Evolutionary conservation across 2,113 vertebrate genomes (phyloP), one percentile per base, ranked within the genome.

Genomic region (Arothron firmamentum): DNA sequence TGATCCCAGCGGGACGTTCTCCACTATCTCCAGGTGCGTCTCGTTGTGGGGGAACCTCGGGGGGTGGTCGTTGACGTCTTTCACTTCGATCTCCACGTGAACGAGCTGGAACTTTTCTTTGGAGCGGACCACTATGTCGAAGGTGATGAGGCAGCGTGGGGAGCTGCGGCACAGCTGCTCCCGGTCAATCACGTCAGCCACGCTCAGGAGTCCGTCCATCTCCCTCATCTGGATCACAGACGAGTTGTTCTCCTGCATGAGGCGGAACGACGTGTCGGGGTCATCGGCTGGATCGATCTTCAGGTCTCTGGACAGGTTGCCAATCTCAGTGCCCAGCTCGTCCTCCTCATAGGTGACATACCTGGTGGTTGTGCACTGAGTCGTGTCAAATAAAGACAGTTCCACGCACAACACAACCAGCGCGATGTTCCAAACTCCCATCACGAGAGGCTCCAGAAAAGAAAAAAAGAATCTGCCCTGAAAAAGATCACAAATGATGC

Each of bases 31-130:
- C 57, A 92, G 19, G 0, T 14, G 20, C 0, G 85, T 88, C 61
- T 87, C 84, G 54, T 91, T 87, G 12, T 55, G 79, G 1, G 64
- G 31, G 10, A 92, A 91, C 1, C 21, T 38, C 0, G 90, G 88
- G 1, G 83, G 56, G 62, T 90, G 85, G 52, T 92, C 92, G 59
- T 92, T 93, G 34, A 92, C 85, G 70, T 90, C 88, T 56, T 62
- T 77, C 8, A 88, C 88, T 64, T 91, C 89, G 16, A 92, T 82
- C 78, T 92, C 91, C 4, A 92, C 90, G 52, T 92, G 91, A 52
- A 92, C 87, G 16, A 92, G 85, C 14, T 91, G 88, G 51, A 90
- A 92, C 82, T 90, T 91, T 51, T 90, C 91, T 18, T 75, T 76
- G 15, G 88, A 88, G 60, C 88, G 84, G 55, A 85, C 88, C 53